These are phyloP conservation scores for Coilia nasus DNA, from an alignment of 2,797 vertebrate species.

Conservation along the genomic window DNA sequence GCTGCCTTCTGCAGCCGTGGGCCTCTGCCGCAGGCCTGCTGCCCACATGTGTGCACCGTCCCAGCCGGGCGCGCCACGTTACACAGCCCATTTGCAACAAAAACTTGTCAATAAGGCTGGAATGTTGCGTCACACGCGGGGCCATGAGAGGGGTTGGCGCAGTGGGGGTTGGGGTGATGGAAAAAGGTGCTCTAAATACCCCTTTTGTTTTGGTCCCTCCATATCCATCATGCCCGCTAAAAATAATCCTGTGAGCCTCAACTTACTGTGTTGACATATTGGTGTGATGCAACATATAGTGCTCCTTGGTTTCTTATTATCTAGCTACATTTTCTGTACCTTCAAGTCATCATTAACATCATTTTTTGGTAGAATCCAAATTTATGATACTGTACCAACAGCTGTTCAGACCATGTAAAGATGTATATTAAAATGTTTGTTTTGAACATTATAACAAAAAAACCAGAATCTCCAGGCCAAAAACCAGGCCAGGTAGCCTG, in stretches of 20 bases:
- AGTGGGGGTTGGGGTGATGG: constrained; percentile 13
- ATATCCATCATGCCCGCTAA: neutral
- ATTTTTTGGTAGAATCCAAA: neutral
- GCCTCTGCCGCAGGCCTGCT: constrained; percentile 60
- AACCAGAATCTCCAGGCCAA: no score
- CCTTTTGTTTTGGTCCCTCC: constrained; percentile 27
- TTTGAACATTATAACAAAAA: no score
- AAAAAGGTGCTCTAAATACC: constrained; percentile 29
- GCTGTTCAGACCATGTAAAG: neutral
- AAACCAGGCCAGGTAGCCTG: neutral
- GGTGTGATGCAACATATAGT: no score
- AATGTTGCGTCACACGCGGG: constrained; percentile 55
- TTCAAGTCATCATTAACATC: neutral
- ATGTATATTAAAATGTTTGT: neutral
- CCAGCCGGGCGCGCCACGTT: constrained; percentile 50
- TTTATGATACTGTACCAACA: neutral
- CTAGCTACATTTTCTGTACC: neutral
- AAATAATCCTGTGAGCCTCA: neutral
- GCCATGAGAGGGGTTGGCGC: neutral
- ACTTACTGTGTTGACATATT: neutral
- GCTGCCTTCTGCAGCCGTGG: constrained; percentile 52
- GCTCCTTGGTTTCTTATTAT: no score
- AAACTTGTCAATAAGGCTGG: constrained; percentile 68
- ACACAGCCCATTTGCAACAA: constrained; percentile 63
- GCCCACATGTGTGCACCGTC: constrained; percentile 72